Evolutionary conservation across 2,113 vertebrate genomes (phyloP), one percentile per base, ranked within the genome.

Genomic region (Acinonyx jubatus): DNA sequence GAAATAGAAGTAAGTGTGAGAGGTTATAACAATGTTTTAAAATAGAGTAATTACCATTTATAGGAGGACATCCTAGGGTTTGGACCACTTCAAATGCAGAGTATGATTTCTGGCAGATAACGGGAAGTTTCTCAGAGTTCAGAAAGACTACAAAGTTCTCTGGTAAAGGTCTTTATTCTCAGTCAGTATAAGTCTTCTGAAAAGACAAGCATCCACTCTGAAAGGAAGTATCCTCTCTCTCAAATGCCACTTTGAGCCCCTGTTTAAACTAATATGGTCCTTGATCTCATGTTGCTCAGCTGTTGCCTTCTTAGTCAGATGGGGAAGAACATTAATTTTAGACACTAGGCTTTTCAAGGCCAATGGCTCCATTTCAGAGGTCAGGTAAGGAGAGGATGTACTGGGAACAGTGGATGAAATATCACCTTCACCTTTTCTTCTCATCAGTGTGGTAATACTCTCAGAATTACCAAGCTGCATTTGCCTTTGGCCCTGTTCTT

Each of bases 251-350:
- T 38, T 29, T 50, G 89, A 97, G 96, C 89, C 92, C 86, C 93
- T 93, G 86, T 97, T 98, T 97, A 97, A 96, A 89, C 87, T 96
- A 83, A 91, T 73, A 91, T 18, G 68, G 89, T 74, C 79, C 96
- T 97, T 97, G 95, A 76, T 69, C 96, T 98, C 98, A 97, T 90
- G 96, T 97, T 97, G 94, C 98, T 96, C 98, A 98, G 96, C 95
- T 98, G 97, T 97, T 33, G 41, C 87, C 81, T 87, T 89, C 92
- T 97, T 82, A 97, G 96, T 97, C 97, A 98, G 96, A 96, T 82
- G 79, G 91, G 80, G 95, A 96, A 98, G 98, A 98, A 97, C 71
- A 98, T 96, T 98, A 97, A 92, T 95, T 80, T 97, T 82, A 98
- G 98, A 95, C 79, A 91, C 21, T 0, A 91, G 85, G 79, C 94